Percentiles rank a stretch among this genome's conserved stretches.
Conservation (phyloP, 1,140 invertebrate genomes). For the Bombus consobrinus region DNA sequence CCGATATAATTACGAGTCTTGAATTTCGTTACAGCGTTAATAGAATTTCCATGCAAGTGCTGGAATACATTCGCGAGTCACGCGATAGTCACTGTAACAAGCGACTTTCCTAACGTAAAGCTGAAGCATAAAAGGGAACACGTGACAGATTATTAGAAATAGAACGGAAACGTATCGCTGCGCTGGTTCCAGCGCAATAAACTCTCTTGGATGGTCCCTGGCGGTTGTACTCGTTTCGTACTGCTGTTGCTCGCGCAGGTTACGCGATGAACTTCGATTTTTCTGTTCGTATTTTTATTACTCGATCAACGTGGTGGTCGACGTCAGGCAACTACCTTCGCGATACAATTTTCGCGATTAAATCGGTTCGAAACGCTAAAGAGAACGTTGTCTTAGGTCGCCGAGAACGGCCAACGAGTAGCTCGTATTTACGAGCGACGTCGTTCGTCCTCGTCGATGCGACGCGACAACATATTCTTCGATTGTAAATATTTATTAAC, state of each 20-base stretch:
- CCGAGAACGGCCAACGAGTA: not conserved
- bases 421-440: not conserved
- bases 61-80: no score
- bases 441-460: not conserved
- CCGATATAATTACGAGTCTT: no score
- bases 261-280: not conserved
- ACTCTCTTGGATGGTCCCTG: not conserved
- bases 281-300: not conserved
- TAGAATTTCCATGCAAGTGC: no score
- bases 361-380: not conserved
- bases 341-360: not conserved
- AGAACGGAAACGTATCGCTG: conserved; percentile 14
- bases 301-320: not conserved
- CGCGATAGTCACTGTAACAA: not conserved
- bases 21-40: no score
- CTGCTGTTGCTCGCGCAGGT: not conserved
- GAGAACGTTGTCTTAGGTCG: not conserved
- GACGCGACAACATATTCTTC: not conserved
- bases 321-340: not conserved
- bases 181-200: not conserved
- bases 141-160: conserved; percentile 16
- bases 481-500: conserved; percentile 37
- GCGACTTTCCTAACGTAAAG: not conserved
- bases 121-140: not conserved
- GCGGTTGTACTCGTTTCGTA: not conserved